Conservation (phyloP, 2,113 vertebrate genomes). For the Corydoras sp. region DNA sequence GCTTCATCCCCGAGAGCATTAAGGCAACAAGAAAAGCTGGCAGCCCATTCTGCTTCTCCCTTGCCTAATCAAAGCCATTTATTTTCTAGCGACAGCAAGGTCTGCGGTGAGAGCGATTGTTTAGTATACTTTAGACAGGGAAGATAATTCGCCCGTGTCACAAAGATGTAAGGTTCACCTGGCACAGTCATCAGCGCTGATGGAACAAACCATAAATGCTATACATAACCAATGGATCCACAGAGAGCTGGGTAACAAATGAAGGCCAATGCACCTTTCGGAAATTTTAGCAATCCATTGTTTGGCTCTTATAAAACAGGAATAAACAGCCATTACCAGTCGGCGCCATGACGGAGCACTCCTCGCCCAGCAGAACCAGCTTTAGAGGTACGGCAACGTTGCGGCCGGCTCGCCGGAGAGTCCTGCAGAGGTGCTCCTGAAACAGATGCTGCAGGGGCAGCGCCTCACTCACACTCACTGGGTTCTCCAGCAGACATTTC, state of each 20-base stretch:
- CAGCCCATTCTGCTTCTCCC: conserved; percentile 21
- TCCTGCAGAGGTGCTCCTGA: conserved; percentile 13
- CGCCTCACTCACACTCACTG: conserved; percentile 9
- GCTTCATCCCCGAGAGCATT: conserved; percentile 35
- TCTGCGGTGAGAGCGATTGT: conserved; percentile 25
- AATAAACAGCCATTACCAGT: conserved; percentile 24
- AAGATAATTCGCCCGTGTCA: conserved; percentile 16
- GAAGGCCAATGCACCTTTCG: not conserved
- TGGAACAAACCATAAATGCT: conserved; percentile 20
- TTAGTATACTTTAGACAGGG: conserved; percentile 20
- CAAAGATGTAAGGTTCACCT: conserved; percentile 12
- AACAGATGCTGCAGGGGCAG: conserved; percentile 17
- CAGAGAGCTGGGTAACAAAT: conserved; percentile 12
- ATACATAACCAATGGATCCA: conserved; percentile 1
- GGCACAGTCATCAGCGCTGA: conserved; percentile 2
- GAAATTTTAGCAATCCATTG: conserved; percentile 1
- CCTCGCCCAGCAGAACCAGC: not conserved
- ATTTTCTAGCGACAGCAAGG: conserved; percentile 28
- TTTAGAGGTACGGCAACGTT: conserved; percentile 12
- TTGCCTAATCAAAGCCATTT: conserved; percentile 36
- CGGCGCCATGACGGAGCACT: conserved; percentile 23
- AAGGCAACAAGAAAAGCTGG: conserved; percentile 38
- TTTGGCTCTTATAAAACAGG: conserved; percentile 3
- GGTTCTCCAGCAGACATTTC: conserved; percentile 24
- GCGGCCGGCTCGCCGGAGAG: conserved; percentile 4